A percentile compares a stretch with the other conserved stretches of the same genome.
These are phyloP conservation scores for Lasiurus cinereus DNA, from an alignment of 2,113 vertebrate species.

Conservation along the genomic window DNA sequence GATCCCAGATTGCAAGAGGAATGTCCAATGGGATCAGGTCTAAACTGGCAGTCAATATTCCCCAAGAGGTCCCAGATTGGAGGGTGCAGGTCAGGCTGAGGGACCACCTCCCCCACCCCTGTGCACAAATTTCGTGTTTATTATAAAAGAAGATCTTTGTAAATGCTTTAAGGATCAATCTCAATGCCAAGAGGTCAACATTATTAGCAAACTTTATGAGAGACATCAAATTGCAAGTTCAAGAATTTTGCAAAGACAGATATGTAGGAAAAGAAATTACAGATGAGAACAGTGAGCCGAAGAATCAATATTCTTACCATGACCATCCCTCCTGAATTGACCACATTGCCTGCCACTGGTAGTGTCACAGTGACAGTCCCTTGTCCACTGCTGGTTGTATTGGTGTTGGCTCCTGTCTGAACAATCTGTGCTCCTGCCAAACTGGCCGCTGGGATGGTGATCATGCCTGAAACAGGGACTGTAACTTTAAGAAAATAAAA, in stretches of 20 bases:
- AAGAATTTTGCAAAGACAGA: constrained; percentile 21
- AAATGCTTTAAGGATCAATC: neutral
- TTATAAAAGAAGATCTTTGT: neutral
- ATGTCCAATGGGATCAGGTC: no score
- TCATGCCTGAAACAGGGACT: constrained; percentile 97
- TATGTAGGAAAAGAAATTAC: neutral
- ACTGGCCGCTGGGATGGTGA: constrained; percentile 98
- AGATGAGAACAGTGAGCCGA: neutral
- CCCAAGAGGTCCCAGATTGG: no score
- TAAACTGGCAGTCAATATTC: no score
- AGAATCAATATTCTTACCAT: constrained; percentile 91
- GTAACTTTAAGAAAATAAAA: constrained; percentile 91
- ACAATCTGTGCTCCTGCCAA: constrained; percentile 98
- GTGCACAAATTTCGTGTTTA: neutral
- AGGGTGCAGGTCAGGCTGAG: no score
- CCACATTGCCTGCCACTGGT: constrained; percentile 97
- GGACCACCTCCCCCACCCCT: no score
- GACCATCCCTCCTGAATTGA: constrained; percentile 99
- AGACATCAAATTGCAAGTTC: constrained; percentile 6
- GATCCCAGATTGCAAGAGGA: no score
- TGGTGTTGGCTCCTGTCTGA: constrained; percentile 96
- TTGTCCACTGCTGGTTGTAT: constrained; percentile 97
- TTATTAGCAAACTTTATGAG: neutral
- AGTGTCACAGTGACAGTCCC: constrained; percentile 99
- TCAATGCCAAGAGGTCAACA: neutral